phyloP scores from a whole-genome alignment of 2,113 vertebrate species.

The Athene cunicularia region DNA sequence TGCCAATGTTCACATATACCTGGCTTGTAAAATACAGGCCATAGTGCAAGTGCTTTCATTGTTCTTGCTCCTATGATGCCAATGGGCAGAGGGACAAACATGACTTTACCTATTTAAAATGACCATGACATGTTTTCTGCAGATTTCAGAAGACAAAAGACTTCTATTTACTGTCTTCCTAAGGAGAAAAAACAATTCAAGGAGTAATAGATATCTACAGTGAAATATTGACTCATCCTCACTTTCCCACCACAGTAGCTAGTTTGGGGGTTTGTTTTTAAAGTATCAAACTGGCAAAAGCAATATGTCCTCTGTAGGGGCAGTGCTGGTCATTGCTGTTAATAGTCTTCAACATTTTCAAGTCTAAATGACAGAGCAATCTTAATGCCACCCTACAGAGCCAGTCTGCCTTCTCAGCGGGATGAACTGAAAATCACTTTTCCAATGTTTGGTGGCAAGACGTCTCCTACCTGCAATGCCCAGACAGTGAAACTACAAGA shows the following conservation, averaged over 20 bases:
- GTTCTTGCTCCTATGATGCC: neutral
- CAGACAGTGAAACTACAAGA: neutral
- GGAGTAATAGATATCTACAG: neutral
- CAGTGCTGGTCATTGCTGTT: neutral
- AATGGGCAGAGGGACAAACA: neutral
- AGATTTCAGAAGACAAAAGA: neutral
- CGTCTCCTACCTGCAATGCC: neutral
- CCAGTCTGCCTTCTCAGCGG: neutral
- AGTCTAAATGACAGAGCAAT: neutral
- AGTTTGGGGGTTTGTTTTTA: neutral
- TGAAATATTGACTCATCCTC: neutral
- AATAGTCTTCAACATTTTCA: neutral
- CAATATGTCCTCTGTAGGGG: neutral
- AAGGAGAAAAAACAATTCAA: neutral
- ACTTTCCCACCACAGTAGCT: neutral
- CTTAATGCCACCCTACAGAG: neutral
- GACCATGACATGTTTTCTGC: neutral
- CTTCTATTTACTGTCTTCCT: neutral
- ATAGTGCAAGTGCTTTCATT: neutral
- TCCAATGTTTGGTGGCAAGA: neutral
- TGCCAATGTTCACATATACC: neutral
- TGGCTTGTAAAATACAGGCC: neutral
- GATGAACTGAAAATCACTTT: neutral
- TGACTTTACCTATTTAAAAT: neutral
- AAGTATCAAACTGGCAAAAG: neutral